These are phyloP conservation scores for Stictonetta naevosa DNA, from an alignment of 2,113 vertebrate species.

Conservation along the genomic window DNA sequence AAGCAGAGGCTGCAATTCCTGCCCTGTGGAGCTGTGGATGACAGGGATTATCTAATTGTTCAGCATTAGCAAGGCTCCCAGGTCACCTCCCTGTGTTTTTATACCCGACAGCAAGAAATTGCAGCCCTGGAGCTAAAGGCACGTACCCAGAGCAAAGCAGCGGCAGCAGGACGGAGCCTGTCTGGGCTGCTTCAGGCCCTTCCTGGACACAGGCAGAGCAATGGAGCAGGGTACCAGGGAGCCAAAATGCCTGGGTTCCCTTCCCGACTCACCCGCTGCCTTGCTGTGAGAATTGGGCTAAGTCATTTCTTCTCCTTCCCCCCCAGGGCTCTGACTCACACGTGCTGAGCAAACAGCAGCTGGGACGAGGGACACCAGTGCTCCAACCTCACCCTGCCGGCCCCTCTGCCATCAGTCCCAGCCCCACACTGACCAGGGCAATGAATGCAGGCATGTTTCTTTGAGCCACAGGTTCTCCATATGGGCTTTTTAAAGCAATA, in stretches of 20 bases:
- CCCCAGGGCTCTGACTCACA: constrained; percentile 1
- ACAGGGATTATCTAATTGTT: background rate
- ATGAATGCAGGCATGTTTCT: background rate
- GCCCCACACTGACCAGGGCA: background rate
- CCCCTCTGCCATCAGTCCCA: background rate
- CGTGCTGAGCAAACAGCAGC: background rate
- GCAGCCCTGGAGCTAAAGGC: background rate
- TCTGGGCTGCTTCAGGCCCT: background rate
- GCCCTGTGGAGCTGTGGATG: background rate
- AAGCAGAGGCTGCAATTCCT: background rate
- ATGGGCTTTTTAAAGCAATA: background rate
- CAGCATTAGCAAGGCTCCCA: background rate
- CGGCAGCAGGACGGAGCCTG: background rate
- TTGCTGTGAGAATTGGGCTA: background rate
- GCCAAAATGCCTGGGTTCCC: background rate
- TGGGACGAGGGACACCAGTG: background rate
- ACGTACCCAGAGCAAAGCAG: background rate
- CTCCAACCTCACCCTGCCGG: background rate
- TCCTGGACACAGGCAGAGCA: background rate
- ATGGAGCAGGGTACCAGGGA: rapidly evolving
- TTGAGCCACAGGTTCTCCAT: background rate
- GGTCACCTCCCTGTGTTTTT: background rate
- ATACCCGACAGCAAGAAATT: background rate
- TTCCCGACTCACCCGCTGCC: background rate
- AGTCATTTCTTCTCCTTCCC: background rate